Evolutionary conservation across 2,888 invertebrate genomes (phyloP), one percentile per base, ranked within the genome.

Genomic region (Neoitamus cyanurus): DNA sequence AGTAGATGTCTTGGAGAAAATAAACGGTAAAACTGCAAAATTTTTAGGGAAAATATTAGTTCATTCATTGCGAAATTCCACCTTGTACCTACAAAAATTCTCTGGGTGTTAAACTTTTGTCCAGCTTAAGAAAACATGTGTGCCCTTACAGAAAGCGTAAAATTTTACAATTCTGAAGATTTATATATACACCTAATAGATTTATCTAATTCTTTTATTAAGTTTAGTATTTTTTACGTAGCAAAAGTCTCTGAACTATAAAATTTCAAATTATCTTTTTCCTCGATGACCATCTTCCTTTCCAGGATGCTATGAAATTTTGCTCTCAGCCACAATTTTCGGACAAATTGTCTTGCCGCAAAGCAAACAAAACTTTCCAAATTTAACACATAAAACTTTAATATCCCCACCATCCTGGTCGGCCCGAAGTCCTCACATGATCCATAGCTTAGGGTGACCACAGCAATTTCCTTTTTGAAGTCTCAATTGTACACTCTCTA

Each of bases 291-390:
- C 58, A 20, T 9, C 25, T 2, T 15, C 4, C 3, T 20, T 20
- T 58, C 3, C 20, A 1, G 25, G 58, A 20, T 3, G 20, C 20
- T 70, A 70, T 70, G 15, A 31, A 70, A 34, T 70, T 70, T n/a
- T 34, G 31, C 70, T 13, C 25, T 11, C 30, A 70, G n/a, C 13
- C 30, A 69, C 4, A 70, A 70, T 31, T 70, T 70, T 70, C 70
- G n/a, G 70, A 30, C 70, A 70, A 70, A 70, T 70, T 70, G 31
- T 34, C 31, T 31, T 70, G 70, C 70, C 34, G 30, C 34, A 31
- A n/a, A 34, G 13, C 70, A 70, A 70, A 70, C 70, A 70, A 70
- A 70, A 70, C 70, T 70, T 70, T 70, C 30, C 31, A 70, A 70
- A 31, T 70, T 70, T 70, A 34, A 34, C 31, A 34, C 34, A 34